phyloP scores from a whole-genome alignment of 1,140 invertebrate genomes.

The Heterodera schachtii region DNA sequence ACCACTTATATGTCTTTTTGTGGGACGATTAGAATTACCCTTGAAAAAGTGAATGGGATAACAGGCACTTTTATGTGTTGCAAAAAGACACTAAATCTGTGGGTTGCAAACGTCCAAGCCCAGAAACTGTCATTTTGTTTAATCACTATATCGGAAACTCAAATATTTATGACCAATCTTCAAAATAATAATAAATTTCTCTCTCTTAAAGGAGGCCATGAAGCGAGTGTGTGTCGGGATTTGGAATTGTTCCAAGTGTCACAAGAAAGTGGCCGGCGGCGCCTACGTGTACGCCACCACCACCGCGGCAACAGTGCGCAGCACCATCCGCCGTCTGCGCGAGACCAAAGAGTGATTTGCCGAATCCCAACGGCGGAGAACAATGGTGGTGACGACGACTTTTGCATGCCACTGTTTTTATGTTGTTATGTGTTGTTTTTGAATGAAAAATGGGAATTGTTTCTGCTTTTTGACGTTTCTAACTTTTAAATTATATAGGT shows the following conservation, averaged over 20 bases:
- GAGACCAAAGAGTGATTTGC: constrained; percentile 82
- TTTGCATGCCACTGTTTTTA: not conserved
- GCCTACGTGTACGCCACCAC: constrained; percentile 61
- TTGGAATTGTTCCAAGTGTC: constrained; percentile 94
- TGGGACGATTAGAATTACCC: no score
- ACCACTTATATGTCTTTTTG: no score
- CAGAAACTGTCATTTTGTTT: no score
- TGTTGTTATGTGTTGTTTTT: constrained; percentile 10
- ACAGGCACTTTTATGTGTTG: no score
- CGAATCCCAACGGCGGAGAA: not conserved
- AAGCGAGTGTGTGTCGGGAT: constrained; percentile 95
- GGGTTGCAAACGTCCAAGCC: no score
- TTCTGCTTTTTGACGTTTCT: not conserved
- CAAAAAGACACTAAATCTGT: no score
- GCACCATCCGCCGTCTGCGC: constrained; percentile 88
- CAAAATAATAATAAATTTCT: not conserved
- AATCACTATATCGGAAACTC: no score
- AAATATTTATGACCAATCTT: no score
- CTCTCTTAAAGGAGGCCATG: constrained; percentile 85
- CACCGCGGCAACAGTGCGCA: constrained; percentile 78
- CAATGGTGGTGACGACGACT: not conserved
- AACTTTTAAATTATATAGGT: no score
- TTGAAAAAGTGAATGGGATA: no score
- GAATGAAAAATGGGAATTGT: not conserved
- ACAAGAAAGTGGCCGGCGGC: constrained; percentile 73